Evolutionary conservation across 2,113 vertebrate genomes (phyloP).

Genomic region (Limanda limanda): DNA sequence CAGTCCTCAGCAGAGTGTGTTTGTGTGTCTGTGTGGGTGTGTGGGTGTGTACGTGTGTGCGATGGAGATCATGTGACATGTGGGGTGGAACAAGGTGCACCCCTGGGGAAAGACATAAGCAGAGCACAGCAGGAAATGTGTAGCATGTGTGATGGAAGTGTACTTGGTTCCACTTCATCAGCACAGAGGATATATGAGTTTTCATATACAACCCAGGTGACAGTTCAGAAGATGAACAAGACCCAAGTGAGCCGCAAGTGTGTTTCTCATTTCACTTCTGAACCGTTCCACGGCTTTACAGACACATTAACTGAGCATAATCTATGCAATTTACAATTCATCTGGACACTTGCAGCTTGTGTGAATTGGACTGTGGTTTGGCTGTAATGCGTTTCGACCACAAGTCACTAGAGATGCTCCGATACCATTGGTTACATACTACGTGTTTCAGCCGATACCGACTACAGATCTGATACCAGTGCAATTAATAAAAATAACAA

Average conservation of each 20-base stretch:
- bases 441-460: not conserved
- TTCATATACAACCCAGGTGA: slow-evolving; percentile 45
- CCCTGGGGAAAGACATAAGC: slow-evolving; percentile 44
- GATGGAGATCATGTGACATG: slow-evolving; percentile 3
- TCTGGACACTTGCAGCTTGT: slow-evolving; percentile 23
- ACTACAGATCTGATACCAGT: not conserved
- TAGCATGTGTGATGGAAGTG: slow-evolving; percentile 59
- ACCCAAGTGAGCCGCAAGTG: slow-evolving; percentile 39
- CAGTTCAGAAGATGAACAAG: slow-evolving; percentile 48
- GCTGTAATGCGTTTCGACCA: slow-evolving; percentile 18
- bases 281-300: slow-evolving; percentile 37
- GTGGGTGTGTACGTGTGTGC: slow-evolving; percentile 24
- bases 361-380: slow-evolving; percentile 15
- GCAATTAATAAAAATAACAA: not conserved
- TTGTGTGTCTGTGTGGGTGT: slow-evolving; percentile 7
- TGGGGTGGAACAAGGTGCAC: slow-evolving; percentile 16
- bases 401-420: not conserved
- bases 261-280: slow-evolving; percentile 35
- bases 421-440: not conserved
- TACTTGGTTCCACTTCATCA: slow-evolving; percentile 61
- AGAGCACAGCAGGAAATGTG: slow-evolving; percentile 50
- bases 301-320: slow-evolving; percentile 31
- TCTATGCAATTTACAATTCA: slow-evolving; percentile 15
- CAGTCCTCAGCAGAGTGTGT: slow-evolving; percentile 3
- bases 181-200: slow-evolving; percentile 57